These are phyloP conservation scores for Anolis sagrei DNA, from an alignment of 2,113 vertebrate genomes.

Conservation along the genomic window DNA sequence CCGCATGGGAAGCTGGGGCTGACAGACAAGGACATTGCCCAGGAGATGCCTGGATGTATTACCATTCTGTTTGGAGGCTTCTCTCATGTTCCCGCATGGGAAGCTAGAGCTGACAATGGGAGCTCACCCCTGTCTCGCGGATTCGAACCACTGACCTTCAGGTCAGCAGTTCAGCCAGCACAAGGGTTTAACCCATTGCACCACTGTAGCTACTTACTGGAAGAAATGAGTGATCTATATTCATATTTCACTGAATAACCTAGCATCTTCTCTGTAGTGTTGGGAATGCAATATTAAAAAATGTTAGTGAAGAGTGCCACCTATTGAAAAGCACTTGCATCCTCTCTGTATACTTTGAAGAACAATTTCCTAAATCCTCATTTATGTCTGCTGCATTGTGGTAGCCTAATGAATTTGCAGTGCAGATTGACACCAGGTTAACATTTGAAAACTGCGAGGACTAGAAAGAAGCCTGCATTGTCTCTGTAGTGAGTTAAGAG, in stretches of 20 bases:
- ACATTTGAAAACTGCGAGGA: neutral
- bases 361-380: neutral
- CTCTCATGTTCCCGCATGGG: too few species aligned
- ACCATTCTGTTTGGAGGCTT: too few species aligned
- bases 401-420: neutral
- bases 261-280: neutral
- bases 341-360: neutral
- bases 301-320: neutral
- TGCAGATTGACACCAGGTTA: neutral
- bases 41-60: too few species aligned
- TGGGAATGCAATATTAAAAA: neutral
- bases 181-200: too few species aligned
- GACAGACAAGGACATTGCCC: too few species aligned
- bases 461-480: neutral
- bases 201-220: too few species aligned
- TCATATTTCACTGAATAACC: neutral
- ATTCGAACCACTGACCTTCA: too few species aligned
- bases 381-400: neutral
- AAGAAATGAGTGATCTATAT: neutral
- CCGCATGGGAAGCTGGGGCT: too few species aligned
- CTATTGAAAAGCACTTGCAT: neutral
- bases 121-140: too few species aligned
- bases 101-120: too few species aligned
- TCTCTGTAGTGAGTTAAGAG: neutral
- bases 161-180: too few species aligned